These are phyloP conservation scores for Agrotis ipsilon DNA, from an alignment of 2,888 invertebrate species.

Conservation along the genomic window DNA sequence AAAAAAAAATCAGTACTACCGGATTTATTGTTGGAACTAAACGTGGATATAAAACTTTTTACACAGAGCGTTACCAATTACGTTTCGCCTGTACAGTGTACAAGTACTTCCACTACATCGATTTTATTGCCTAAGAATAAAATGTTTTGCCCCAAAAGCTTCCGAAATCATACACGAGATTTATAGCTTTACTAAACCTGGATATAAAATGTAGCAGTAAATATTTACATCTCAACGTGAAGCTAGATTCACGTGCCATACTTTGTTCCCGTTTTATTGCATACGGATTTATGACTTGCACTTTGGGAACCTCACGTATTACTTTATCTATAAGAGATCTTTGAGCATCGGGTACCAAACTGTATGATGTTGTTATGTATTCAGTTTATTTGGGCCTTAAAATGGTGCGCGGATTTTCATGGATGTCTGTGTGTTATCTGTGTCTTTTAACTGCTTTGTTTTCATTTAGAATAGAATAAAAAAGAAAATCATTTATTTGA, in stretches of 20 bases:
- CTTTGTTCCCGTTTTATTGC: slow-evolving; percentile 81
- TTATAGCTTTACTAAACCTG: slow-evolving; percentile 65
- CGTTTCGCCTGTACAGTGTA: slow-evolving; percentile 25
- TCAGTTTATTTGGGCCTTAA: background rate
- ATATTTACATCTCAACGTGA: slow-evolving; percentile 80
- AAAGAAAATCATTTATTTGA: no score
- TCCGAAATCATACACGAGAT: slow-evolving; percentile 61
- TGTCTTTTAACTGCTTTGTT: no score
- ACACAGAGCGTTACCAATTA: slow-evolving; percentile 31
- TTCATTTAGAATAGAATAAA: no score
- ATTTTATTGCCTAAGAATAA: slow-evolving; percentile 44
- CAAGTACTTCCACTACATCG: slow-evolving; percentile 46
- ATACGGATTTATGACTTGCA: slow-evolving; percentile 81
- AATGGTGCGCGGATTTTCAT: background rate
- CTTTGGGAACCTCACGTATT: slow-evolving; percentile 78
- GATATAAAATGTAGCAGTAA: slow-evolving; percentile 80
- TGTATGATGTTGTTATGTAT: slow-evolving; percentile 22
- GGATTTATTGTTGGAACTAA: slow-evolving; percentile 27
- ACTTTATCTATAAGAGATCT: slow-evolving; percentile 64
- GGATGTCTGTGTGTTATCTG: background rate
- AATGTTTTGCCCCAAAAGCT: slow-evolving; percentile 43
- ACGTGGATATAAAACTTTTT: slow-evolving; percentile 32
- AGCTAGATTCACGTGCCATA: slow-evolving; percentile 78
- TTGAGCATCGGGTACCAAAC: slow-evolving; percentile 35
- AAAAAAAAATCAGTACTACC: slow-evolving; percentile 21